These are phyloP conservation scores for Norana najaformis DNA, from an alignment of 2,888 invertebrate genomes.

Conservation along the genomic window DNA sequence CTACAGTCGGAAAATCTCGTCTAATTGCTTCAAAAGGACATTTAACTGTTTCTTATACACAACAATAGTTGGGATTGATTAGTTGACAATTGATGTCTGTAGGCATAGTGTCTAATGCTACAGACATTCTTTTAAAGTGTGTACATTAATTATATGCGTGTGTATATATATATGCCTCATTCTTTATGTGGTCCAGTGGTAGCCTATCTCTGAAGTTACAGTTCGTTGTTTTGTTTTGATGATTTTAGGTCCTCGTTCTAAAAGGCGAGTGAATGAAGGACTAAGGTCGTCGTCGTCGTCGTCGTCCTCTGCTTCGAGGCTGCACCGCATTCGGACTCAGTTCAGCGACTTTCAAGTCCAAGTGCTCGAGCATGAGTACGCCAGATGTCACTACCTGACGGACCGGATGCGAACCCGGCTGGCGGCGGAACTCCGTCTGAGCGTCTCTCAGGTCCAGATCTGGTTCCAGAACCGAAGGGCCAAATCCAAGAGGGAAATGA, in stretches of 20 bases:
- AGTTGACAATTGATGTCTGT: too few species aligned
- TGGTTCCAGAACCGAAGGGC: neutral
- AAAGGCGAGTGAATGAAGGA: neutral
- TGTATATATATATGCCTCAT: neutral
- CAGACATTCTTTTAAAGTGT: too few species aligned
- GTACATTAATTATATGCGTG: too few species aligned
- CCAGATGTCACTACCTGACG: conserved; percentile 1
- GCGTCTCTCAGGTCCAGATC: conserved; percentile 13
- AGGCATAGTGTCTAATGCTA: too few species aligned
- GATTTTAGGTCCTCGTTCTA: conserved; percentile 13
- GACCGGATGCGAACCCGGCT: neutral
- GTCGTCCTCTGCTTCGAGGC: neutral
- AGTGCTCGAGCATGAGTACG: conserved; percentile 13
- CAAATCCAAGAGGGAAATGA: neutral
- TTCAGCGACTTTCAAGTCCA: neutral
- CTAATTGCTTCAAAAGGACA: too few species aligned
- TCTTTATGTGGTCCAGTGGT: neutral
- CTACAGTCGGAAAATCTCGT: too few species aligned
- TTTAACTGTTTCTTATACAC: too few species aligned
- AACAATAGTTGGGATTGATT: too few species aligned
- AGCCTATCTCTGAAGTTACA: neutral
- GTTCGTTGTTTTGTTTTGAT: neutral
- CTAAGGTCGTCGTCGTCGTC: too few species aligned
- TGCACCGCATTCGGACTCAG: neutral
- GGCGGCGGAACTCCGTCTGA: neutral